Conservation (phyloP, 2,888 invertebrate species). For the Dromius quadrimaculatus region DNA sequence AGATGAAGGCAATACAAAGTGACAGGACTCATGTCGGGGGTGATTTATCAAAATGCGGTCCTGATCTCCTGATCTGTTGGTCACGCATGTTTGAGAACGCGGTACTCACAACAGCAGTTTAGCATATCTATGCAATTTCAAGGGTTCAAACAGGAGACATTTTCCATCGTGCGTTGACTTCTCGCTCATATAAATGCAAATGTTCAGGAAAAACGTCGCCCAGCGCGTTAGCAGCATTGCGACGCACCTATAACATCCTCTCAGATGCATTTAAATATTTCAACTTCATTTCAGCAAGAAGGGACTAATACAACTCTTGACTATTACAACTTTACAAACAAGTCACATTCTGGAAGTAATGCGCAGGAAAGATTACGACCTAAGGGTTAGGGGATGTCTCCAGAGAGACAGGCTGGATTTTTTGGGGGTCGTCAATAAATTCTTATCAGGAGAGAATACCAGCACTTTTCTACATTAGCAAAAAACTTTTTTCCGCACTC, state of each 20-base stretch:
- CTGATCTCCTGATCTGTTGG: neutral
- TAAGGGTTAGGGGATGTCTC: slow-evolving; percentile 2
- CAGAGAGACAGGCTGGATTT: too few relatives aligned
- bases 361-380: slow-evolving; percentile 46
- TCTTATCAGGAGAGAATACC: too few relatives aligned
- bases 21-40: too few relatives aligned
- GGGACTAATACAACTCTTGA: slow-evolving; percentile 41
- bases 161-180: slow-evolving; percentile 29
- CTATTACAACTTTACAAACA: slow-evolving; percentile 52
- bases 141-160: slow-evolving; percentile 34
- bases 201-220: slow-evolving; percentile 46
- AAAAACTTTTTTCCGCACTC: too few relatives aligned
- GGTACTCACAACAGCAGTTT: slow-evolving; percentile 38
- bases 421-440: too few relatives aligned
- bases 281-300: slow-evolving; percentile 42
- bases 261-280: slow-evolving; percentile 50
- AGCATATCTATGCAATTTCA: slow-evolving; percentile 51
- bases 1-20: too few relatives aligned
- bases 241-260: slow-evolving; percentile 21
- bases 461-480: too few relatives aligned
- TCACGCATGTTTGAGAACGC: slow-evolving; percentile 11
- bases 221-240: slow-evolving; percentile 39
- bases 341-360: slow-evolving; percentile 50
- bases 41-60: too few relatives aligned
- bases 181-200: slow-evolving; percentile 50